Percentiles rank a stretch among this genome's conserved stretches.
These are phyloP conservation scores for Lophura nycthemera DNA, from an alignment of 2,113 vertebrate species.

Conservation along the genomic window DNA sequence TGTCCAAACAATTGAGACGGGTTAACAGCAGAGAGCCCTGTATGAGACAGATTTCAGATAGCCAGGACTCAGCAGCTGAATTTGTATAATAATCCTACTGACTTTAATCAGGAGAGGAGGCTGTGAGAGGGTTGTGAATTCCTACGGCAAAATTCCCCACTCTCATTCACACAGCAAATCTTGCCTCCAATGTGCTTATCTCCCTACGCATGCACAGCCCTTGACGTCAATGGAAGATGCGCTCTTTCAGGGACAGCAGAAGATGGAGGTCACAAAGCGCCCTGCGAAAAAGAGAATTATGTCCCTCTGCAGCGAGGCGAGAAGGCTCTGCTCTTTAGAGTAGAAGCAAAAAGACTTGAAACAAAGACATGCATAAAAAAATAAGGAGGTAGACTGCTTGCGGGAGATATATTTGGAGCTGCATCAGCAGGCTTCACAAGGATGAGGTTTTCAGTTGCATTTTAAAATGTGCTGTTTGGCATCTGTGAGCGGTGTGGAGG, in stretches of 20 bases:
- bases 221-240: slow-evolving; percentile 75
- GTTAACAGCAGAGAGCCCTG: slow-evolving; percentile 8
- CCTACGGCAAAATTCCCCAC: slow-evolving; percentile 64
- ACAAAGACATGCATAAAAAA: not conserved
- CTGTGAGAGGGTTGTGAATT: slow-evolving; percentile 62
- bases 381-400: not conserved
- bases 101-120: slow-evolving; percentile 65
- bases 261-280: slow-evolving; percentile 49
- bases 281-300: slow-evolving; percentile 38
- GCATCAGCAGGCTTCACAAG: slow-evolving; percentile 20
- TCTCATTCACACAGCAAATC: slow-evolving; percentile 58
- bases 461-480: slow-evolving; percentile 16
- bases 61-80: slow-evolving; percentile 20
- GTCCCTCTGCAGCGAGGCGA: not conserved
- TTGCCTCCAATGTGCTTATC: slow-evolving; percentile 63
- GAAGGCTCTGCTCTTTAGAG: not conserved
- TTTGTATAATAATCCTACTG: slow-evolving; percentile 30
- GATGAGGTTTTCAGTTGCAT: not conserved
- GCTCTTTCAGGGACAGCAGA: slow-evolving; percentile 60
- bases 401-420: not conserved
- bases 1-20: not conserved
- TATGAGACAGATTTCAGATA: not conserved
- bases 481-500: not conserved
- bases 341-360: not conserved
- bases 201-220: slow-evolving; percentile 57